Base-by-base conservation (phyloP, 2,888 invertebrate genomes). In the Mesochorus sp. region DNA sequence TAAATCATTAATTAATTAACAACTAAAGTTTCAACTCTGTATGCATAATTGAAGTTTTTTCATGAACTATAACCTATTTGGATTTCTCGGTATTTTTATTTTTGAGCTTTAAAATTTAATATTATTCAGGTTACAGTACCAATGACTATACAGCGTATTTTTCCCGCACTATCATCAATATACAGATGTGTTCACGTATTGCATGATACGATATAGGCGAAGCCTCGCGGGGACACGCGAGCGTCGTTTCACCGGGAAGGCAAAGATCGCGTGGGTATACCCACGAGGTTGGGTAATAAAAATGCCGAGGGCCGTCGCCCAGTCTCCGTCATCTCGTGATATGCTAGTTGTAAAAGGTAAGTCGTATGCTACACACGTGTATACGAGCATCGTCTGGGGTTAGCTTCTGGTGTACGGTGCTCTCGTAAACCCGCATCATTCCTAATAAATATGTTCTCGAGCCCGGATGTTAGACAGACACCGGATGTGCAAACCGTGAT, bases 381-480 rank as follows among this genome's bases (percentile, higher is more conserved):
- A 37, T 14, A 24, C 5, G 12, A 2, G 2, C 2, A 14, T 42
- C 3, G 21, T 64, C 34, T 4, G 37, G 31, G 31, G 24, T 51
- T 51, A 64, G 49, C 37, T 64, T 64, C n/a, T 64, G 64, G 49
- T 37, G 8, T 37, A 31, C 51, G 37, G 28, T 64, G 49, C 14
- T 5, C 68, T 57, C 76, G 70, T 76, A 76, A 76, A 76, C 57
- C 57, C 47, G 59, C 59, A 71, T 71, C 64, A 64, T 71, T 51
- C 64, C 57, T 71, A 51, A 76, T 70, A 76, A 76, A 76, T 76
- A 71, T 64, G 57, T 57, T 51, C 31, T 55, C 19, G 6, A 49
- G 31, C 34, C 17, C 39, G 39, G 4, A 64, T 49, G 34, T 64
- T 47, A 34, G 17, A 21, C 31, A 19, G 21, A 64, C 34, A 37